Base-by-base conservation (phyloP, 1,140 invertebrate species). In the Trinorchestia longiramus region DNA sequence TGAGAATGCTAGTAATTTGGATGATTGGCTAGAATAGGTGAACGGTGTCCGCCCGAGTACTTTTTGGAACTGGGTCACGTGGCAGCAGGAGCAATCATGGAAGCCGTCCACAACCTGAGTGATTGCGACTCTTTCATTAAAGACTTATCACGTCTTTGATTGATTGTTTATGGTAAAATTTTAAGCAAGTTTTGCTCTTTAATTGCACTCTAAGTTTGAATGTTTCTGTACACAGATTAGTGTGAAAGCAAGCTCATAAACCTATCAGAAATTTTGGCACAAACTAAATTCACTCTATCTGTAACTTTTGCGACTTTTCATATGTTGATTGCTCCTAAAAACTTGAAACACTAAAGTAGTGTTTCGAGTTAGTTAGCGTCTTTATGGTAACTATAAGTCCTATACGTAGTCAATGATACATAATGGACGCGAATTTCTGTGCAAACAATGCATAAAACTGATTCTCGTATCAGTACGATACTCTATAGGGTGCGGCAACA, bases 1-100 rank as follows among this genome's bases (percentile, higher is more conserved):
- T 43, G 88, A 90, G 88, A 43, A 90, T 41, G 88, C 3, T 90
- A 42, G 41, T 43, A 90, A 90, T 90, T 90, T 90, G 3, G 88
- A 90, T 90, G 41, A 28, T 90, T 43, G 0, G 43, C 88, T 15
- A 1, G 88, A 42, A 4, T 8, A 4, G 15, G n/a, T 17, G 41
- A 4, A 90, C 88, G 87, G 8, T 17, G 88, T 43, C 88, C 23
- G 43, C 41, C 41, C 40, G 87, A 36, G 8, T 8, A 87, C 87
- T 42, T 90, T 90, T 90, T 90, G 88, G 43, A 90, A 90, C 88
- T 41, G 41, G 88, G 88, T 90, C 88, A 90, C 88, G 88, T 90
- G n/a, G 88, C 41, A 36, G 88, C 41, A 36, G 88, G 88, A 28
- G 88, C 41, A 43, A 43, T 41, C 41, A 42, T 90, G 4, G n/a